These are phyloP conservation scores for Margaritifera margaritifera DNA, from an alignment of 2,888 invertebrate genomes.

Conservation along the genomic window DNA sequence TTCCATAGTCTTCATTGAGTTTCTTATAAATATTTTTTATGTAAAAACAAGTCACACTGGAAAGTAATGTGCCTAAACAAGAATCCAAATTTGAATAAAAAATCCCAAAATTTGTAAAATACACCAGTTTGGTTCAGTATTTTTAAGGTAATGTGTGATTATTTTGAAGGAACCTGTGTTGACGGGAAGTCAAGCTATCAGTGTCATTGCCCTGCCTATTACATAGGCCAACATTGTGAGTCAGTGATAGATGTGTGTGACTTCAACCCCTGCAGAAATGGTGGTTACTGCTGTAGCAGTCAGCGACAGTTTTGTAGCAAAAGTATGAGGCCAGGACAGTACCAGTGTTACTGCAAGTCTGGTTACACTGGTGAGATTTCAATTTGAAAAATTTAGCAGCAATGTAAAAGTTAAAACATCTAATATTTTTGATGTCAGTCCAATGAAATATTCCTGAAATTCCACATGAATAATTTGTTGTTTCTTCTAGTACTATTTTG, in stretches of 20 bases:
- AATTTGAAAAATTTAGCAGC: not conserved
- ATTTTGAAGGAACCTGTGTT: conserved; percentile 57
- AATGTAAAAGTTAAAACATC: not conserved
- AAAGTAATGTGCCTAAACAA: too few species aligned
- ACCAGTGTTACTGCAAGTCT: conserved; percentile 58
- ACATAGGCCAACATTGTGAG: conserved; percentile 58
- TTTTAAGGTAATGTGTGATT: not conserved
- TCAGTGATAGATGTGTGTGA: conserved; percentile 51
- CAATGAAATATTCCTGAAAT: not conserved
- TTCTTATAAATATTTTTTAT: too few species aligned
- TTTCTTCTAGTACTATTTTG: too few species aligned
- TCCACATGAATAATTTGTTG: not conserved
- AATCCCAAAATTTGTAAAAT: too few species aligned
- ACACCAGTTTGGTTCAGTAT: not conserved
- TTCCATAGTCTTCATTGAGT: too few species aligned
- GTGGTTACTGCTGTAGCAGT: conserved; percentile 49
- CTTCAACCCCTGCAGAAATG: conserved; percentile 62
- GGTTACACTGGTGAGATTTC: conserved; percentile 54
- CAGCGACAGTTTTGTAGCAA: conserved; percentile 38
- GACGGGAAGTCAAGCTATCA: conserved; percentile 57
- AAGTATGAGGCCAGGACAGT: conserved; percentile 32
- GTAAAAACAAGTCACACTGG: too few species aligned
- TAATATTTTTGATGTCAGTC: not conserved
- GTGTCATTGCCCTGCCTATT: conserved; percentile 56
- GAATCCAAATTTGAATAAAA: too few species aligned